These are phyloP conservation scores for Pogonomyrmex californicus DNA, from an alignment of 1,140 invertebrate species.

Conservation along the genomic window DNA sequence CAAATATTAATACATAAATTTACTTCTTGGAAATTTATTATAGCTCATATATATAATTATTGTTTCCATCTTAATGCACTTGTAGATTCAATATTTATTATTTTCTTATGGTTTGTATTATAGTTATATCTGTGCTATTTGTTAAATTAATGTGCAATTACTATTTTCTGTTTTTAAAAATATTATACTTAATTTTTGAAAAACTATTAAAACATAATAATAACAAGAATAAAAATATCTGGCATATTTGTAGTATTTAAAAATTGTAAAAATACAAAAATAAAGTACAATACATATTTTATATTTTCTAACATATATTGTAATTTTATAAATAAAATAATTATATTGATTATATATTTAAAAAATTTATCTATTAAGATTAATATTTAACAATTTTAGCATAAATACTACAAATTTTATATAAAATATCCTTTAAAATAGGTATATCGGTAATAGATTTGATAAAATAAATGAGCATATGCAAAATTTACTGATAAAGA, in stretches of 20 bases:
- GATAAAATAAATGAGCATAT: not conserved
- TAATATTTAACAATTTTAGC: not conserved
- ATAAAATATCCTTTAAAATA: not conserved
- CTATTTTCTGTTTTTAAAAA: not conserved
- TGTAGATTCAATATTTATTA: not conserved
- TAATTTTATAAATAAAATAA: not conserved
- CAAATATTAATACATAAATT: not conserved
- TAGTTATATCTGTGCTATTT: not conserved
- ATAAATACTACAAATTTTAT: not conserved
- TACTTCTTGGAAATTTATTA: not conserved
- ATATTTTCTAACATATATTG: not conserved
- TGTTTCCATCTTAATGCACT: not conserved
- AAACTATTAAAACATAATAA: not conserved
- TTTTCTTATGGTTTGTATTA: conserved; percentile 13
- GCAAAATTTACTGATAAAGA: not conserved
- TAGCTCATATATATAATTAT: not conserved
- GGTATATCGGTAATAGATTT: conserved; percentile 15
- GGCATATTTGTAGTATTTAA: not conserved
- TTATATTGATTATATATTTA: not conserved
- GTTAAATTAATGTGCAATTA: not conserved
- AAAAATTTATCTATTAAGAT: not conserved
- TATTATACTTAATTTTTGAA: not conserved
- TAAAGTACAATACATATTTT: not conserved
- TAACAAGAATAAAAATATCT: not conserved
- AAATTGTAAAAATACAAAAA: not conserved